Base-by-base conservation (phyloP, 2,888 invertebrate genomes). In the Eledona agricola region DNA sequence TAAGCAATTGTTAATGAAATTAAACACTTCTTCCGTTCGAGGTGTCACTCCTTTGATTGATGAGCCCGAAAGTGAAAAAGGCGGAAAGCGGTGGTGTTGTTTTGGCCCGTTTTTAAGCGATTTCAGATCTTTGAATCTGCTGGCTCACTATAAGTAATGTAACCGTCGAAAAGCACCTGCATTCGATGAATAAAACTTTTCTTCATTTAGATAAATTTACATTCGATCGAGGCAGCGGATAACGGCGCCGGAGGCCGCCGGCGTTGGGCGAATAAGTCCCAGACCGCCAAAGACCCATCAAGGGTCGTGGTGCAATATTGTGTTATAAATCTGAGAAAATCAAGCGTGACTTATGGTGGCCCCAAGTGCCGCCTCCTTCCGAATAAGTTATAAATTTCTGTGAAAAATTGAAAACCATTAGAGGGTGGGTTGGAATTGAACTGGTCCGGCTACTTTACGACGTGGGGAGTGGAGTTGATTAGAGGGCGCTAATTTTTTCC, bases 361-460 rank as follows among this genome's bases (percentile, higher is more conserved):
- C 66, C 55, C 55, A 58, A 63, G 69, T 63, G 65, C 68, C 67
- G 70, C 68, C 67, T 66, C 61, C 67, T 63, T 58, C 65, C 65
- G 67, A 74, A 72, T 75, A 73, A 74, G 74, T 74, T 73, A 73
- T 73, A 73, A 72, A 72, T 73, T 68, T 67, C 55, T 50, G 60
- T 67, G 70, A 70, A 68, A 70, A 72, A 72, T 70, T 69, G 69
- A 67, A 66, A 65, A 60, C 55, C 55, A 57, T 57, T 61, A 56
- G 1, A 19, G 20, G 28, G 56, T 58, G 64, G 20, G 20, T 62
- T 59, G 64, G 65, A 64, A 73, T 73, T 72, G 69, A 73, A 71
- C 73, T 72, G 71, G 69, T 70, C 64, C 64, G 70, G 66, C 71
- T 72, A 73, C 69, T 74, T 74, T 74, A 74, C 70, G 74, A 74